Conservation (phyloP, 2,113 vertebrate genomes). For the Tupaia chinensis region DNA sequence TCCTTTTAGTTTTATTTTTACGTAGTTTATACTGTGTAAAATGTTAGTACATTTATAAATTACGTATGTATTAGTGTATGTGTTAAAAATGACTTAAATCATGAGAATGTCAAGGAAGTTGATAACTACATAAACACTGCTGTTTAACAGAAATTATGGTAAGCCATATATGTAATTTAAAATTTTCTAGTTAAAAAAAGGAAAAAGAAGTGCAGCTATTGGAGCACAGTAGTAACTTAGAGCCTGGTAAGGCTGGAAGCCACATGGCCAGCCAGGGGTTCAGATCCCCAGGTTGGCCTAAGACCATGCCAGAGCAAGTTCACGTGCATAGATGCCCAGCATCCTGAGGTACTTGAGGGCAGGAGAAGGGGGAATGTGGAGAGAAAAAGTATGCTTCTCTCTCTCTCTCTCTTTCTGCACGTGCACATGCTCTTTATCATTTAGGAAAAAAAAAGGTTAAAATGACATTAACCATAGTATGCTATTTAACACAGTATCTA, state of each 20-base stretch:
- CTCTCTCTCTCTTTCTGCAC: neutral
- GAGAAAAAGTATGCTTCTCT: too few relatives aligned
- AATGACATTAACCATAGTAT: slow-evolving; percentile 16
- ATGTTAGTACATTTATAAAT: neutral
- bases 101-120: slow-evolving; percentile 18
- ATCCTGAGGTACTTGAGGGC: too few relatives aligned
- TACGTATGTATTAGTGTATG: neutral
- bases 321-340: too few relatives aligned
- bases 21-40: neutral
- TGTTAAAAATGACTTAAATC: slow-evolving; percentile 2
- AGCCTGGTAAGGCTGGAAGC: too few relatives aligned
- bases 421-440: too few relatives aligned
- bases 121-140: neutral
- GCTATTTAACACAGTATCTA: neutral
- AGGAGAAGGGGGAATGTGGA: too few relatives aligned
- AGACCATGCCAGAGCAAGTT: too few relatives aligned
- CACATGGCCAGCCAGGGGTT: too few relatives aligned
- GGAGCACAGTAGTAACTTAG: too few relatives aligned
- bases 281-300: too few relatives aligned
- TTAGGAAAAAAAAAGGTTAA: too few relatives aligned
- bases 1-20: neutral
- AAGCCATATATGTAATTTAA: neutral
- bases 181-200: neutral
- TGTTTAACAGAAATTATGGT: neutral
- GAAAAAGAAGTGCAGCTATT: neutral